Evolutionary conservation across 1,140 invertebrate species (phyloP), one percentile per base, ranked within the genome.

Genomic region (Leptoteleia sp.): DNA sequence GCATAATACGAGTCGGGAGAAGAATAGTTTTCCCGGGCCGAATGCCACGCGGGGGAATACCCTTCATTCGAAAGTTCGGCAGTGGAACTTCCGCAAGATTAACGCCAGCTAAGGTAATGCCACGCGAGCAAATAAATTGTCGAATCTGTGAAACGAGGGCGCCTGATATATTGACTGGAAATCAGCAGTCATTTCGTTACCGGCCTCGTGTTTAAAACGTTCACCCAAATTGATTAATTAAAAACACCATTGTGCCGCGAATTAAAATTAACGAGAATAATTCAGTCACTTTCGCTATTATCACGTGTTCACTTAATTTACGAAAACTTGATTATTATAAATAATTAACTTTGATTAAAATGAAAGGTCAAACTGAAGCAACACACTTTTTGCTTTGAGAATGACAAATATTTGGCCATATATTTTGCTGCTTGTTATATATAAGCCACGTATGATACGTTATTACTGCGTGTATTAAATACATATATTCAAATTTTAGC

Each of bases 81-180:
- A 47, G 29, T 35, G 65, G 45, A 61, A 67, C 76, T 78, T 71
- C 33, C 65, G 40, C 29, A 71, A 78, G 71, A 81, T 76, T 75
- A 81, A 76, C 76, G 64, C 40, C 50, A 33, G 45, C 38, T 48
- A 65, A 72, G 50, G 22, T 71, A 77, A 71, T 54, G 67, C 59
- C 27, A 65, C 57, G 59, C 65, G 62, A 68, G 57, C 62, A 61
- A 64, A 73, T 73, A 73, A 73, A 73, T 73, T 76, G 72, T 68
- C 72, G 62, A 76, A 76, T 67, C 55, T 45, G 72, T 76, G 35
- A 61, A 68, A 76, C 72, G 50, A 16, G 61, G 35, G 29, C n/a
- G 47, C 15, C 13, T 67, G 62, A 76, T 76, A 76, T 76, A 76
- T 76, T 33, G 72, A 61, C 54, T 67, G 42, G 25, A 37, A 73